Evolutionary conservation across 2,797 vertebrate species (phyloP).

Genomic region (Sandelia bainsii): DNA sequence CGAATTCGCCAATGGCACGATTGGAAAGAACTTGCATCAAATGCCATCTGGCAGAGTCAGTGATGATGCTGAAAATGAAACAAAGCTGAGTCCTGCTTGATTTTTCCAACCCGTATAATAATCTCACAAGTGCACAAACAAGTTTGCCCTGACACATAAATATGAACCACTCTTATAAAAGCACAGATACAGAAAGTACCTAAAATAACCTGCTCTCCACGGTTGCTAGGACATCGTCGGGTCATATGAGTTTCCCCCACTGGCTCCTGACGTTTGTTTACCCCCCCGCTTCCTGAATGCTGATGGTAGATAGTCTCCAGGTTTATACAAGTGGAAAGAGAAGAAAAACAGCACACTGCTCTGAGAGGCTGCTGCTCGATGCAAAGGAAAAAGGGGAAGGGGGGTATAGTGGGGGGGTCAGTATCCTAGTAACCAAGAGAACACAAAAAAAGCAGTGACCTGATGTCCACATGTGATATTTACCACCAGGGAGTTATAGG

Average conservation of each 20-base stretch:
- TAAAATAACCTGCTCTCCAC: slow-evolving; percentile 54
- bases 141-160: slow-evolving; percentile 28
- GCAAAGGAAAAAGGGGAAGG: slow-evolving; percentile 20
- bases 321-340: slow-evolving; percentile 71
- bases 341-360: slow-evolving; percentile 64
- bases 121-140: slow-evolving; percentile 30
- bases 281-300: slow-evolving; percentile 78
- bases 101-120: slow-evolving; percentile 25
- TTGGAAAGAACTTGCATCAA: slow-evolving; percentile 34
- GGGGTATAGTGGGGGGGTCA: background rate
- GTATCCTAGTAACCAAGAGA: slow-evolving; percentile 59
- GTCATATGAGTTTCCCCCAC: slow-evolving; percentile 64
- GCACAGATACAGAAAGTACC: slow-evolving; percentile 18
- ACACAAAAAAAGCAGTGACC: slow-evolving; percentile 58
- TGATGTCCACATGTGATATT: slow-evolving; percentile 70
- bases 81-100: slow-evolving; percentile 15
- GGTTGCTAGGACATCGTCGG: slow-evolving; percentile 58
- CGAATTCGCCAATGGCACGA: slow-evolving; percentile 26
- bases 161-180: slow-evolving; percentile 36
- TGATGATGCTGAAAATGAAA: slow-evolving; percentile 21
- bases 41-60: slow-evolving; percentile 19
- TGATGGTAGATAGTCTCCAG: slow-evolving; percentile 74
- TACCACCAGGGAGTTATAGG: slow-evolving; percentile 52
- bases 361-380: slow-evolving; percentile 41
- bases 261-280: slow-evolving; percentile 75